Percentiles rank a stretch among this genome's conserved stretches.
Evolutionary conservation across 2,888 invertebrate species (phyloP).

Genomic region (Strigamia crassipes): DNA sequence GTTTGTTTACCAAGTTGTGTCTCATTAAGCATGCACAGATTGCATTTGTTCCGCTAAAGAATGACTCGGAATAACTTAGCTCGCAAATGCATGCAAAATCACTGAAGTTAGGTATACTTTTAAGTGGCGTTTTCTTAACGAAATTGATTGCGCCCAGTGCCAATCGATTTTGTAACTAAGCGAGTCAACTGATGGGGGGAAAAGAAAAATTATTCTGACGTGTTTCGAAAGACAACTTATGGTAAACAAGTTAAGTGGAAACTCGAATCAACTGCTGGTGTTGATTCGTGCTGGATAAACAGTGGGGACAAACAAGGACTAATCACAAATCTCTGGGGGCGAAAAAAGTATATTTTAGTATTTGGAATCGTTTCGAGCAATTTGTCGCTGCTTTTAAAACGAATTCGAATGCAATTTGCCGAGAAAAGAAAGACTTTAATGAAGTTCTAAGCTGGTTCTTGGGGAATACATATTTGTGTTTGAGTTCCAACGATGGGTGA

Average conservation of each 20-base stretch:
- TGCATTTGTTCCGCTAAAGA: no score
- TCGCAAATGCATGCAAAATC: no score
- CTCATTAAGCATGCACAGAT: no score
- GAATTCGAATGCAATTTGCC: not conserved
- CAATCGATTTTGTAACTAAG: not conserved
- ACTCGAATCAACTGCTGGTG: constrained; percentile 7
- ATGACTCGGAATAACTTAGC: no score
- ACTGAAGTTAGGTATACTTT: no score
- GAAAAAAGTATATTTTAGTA: not conserved
- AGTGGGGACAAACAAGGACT: not conserved
- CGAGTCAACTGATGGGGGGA: not conserved
- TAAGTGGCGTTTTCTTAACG: no score
- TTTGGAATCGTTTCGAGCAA: not conserved
- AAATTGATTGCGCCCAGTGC: no score
- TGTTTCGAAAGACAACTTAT: constrained; percentile 14
- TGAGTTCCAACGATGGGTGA: not conserved
- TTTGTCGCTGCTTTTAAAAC: not conserved
- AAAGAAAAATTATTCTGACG: not conserved
- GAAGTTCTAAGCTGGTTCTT: not conserved
- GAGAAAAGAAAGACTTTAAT: not conserved
- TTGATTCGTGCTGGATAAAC: constrained; percentile 29
- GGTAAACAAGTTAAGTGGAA: constrained; percentile 3
- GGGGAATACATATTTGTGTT: not conserved
- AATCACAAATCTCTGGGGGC: not conserved
- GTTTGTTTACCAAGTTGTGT: no score